Evolutionary conservation across 2,113 vertebrate species (phyloP), one percentile per base, ranked within the genome.

Genomic region (Heterotilapia buettikoferi): DNA sequence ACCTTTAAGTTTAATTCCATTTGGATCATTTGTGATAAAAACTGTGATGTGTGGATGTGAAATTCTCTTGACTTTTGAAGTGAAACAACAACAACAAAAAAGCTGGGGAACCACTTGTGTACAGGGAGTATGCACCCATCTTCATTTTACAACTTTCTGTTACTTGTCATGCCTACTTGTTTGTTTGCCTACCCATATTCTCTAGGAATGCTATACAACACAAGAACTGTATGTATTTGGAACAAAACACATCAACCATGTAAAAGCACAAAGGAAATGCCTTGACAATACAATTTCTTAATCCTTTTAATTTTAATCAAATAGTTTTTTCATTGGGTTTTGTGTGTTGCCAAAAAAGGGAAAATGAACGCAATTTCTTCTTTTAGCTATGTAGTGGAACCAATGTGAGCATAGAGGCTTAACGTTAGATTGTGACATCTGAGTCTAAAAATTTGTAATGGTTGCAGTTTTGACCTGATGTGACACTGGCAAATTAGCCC

Each of bases 401-500:
- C 24, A 63, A 33, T 18, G 16, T 4, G 9, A 84, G 13, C n/a
- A 16, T n/a, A n/a, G 13, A 80, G n/a, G 14, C 38, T 73, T 43
- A 10, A 45, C 2, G 8, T 73, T 45, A 73, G 40, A 73, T 18
- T 45, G 21, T 73, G 14, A 38, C 40, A 45, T 45, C 21, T 7
- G 38, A 73, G 8, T 45, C 43, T 29, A 7, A 47, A 84, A 24
- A 86, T 85, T 81, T 86, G 85, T 88, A 85, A 90, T 85, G 56
- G 78, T 36, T 76, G 40, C 9, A 11, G 43, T 47, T 76, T 80
- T 87, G 53, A 63, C 68, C 80, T 63, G 26, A 89, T 78, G 13
- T 81, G 87, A 84, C 86, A 71, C 54, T 53, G 54, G 84, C 26
- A 86, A 84, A 90, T 89, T 88, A 88, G 86, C 53, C 68, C 5